Conservation (phyloP, 1,140 invertebrate genomes). For the Drosophila pallidifrons region DNA sequence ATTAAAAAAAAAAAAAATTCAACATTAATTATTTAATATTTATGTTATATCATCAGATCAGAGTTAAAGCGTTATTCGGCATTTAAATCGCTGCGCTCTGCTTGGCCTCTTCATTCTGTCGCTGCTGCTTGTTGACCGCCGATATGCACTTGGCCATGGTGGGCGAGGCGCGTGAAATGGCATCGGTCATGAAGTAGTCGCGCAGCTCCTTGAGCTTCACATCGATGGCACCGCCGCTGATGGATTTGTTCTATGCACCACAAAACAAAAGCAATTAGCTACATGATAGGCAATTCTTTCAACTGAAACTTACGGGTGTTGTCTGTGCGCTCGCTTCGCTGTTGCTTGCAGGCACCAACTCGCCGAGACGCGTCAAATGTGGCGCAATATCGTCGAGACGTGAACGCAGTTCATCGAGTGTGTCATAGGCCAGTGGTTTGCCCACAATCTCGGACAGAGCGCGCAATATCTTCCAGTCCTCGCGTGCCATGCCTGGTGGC, state of each 20-base stretch:
- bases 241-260: constrained; percentile 85
- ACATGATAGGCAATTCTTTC: neutral
- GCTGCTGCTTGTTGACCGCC: constrained; percentile 90
- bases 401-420: constrained; percentile 92
- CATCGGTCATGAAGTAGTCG: constrained; percentile 99
- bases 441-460: constrained; percentile 91
- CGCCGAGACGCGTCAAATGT: constrained; percentile 93
- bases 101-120: constrained; percentile 63
- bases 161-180: constrained; percentile 97
- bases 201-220: constrained; percentile 93
- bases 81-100: constrained; percentile 63
- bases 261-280: neutral
- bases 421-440: constrained; percentile 94
- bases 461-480: constrained; percentile 99
- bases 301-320: constrained; percentile 86
- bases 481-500: constrained; percentile 96
- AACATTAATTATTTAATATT: constrained; percentile 76
- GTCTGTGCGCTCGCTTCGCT: constrained; percentile 91
- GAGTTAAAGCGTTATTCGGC: constrained; percentile 4
- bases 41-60: constrained; percentile 58
- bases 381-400: constrained; percentile 95
- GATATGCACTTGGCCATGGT: constrained; percentile 99
- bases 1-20: constrained; percentile 27
- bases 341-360: constrained; percentile 94
- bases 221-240: constrained; percentile 86